Conservation (phyloP, 2,113 vertebrate species). For the Syngnathus typhle region DNA sequence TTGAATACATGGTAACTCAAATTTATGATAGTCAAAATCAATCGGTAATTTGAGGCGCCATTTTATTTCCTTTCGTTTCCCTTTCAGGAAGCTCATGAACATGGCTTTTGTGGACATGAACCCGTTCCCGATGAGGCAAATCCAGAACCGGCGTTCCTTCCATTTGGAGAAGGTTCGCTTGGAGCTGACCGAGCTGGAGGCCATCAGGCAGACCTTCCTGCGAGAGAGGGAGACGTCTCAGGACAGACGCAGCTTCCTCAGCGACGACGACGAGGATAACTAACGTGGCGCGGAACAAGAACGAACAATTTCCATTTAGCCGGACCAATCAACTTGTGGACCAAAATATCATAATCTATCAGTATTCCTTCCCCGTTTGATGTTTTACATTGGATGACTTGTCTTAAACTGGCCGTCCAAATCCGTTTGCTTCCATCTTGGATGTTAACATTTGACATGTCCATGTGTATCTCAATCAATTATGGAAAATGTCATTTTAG, state of each 20-base stretch:
- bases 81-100: slow-evolving; percentile 81
- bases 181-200: slow-evolving; percentile 90
- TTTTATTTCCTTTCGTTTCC: not conserved
- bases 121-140: slow-evolving; percentile 92
- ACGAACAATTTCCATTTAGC: not conserved
- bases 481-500: not conserved
- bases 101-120: slow-evolving; percentile 96
- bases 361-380: slow-evolving; percentile 41
- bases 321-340: slow-evolving; percentile 23
- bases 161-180: slow-evolving; percentile 94
- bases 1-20: no score
- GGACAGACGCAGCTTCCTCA: slow-evolving; percentile 83
- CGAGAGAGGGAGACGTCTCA: slow-evolving; percentile 81
- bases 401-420: slow-evolving; percentile 7
- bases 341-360: slow-evolving; percentile 26
- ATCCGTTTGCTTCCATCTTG: slow-evolving; percentile 42
- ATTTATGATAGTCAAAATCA: no score
- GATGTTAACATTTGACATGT: slow-evolving; percentile 18
- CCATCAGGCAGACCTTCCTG: slow-evolving; percentile 91
- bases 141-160: slow-evolving; percentile 85
- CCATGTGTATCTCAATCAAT: not conserved
- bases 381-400: slow-evolving; percentile 2
- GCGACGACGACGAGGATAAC: slow-evolving; percentile 91
- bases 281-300: slow-evolving; percentile 9
- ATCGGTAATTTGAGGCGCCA: no score